These are phyloP conservation scores for Neocrepidodera transversa DNA, from an alignment of 2,888 invertebrate species.

Conservation along the genomic window DNA sequence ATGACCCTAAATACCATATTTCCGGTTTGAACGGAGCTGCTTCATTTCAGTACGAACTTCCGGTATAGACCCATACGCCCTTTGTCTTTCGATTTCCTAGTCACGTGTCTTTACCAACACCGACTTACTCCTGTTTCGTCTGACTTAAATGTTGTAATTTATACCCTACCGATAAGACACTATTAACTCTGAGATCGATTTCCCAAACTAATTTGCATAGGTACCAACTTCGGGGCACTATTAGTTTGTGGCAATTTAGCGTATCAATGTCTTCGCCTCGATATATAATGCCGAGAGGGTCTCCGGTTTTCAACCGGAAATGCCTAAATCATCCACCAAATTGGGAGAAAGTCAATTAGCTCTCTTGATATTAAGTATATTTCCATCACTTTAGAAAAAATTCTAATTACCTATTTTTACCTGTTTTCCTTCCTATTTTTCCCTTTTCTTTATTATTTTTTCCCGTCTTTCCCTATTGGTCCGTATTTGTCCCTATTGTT, in stretches of 20 bases:
- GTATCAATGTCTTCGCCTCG: conserved; percentile 32
- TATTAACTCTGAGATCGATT: conserved; percentile 34
- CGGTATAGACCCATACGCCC: neutral
- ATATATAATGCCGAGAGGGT: conserved; percentile 5
- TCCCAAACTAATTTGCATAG: conserved; percentile 34
- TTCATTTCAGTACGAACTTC: conserved; percentile 10
- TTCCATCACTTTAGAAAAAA: no score
- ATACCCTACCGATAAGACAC: conserved; percentile 34
- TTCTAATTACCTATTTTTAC: no score
- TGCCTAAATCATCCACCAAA: neutral
- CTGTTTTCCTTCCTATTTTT: no score
- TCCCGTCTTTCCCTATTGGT: no score
- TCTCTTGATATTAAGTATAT: no score
- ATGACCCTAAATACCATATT: neutral
- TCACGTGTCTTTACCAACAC: conserved; percentile 29
- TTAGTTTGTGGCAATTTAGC: conserved; percentile 32
- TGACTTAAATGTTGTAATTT: conserved; percentile 32
- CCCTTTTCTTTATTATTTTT: no score
- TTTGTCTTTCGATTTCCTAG: conserved; percentile 28
- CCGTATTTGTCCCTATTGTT: no score
- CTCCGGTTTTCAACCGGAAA: neutral
- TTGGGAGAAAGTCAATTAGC: no score
- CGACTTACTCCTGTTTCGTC: conserved; percentile 25
- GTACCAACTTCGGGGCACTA: conserved; percentile 31
- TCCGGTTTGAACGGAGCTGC: neutral